phyloP scores from a whole-genome alignment of 2,888 invertebrate genomes.

The Noctua comes region DNA sequence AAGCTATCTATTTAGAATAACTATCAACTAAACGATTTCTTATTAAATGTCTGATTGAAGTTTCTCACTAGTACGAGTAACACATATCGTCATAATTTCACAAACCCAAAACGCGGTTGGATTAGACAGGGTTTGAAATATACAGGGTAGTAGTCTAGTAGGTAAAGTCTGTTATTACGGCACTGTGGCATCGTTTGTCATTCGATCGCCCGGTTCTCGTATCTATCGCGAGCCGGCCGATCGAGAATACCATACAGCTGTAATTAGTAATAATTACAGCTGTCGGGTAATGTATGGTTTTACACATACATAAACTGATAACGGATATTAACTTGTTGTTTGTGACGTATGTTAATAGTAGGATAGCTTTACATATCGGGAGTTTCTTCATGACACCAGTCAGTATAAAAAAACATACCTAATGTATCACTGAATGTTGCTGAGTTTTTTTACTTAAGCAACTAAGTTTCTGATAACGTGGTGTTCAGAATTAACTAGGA shows the following conservation, averaged over 20 bases:
- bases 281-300: constrained; percentile 17
- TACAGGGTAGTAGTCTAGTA: not conserved
- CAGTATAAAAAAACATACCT: not conserved
- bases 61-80: not conserved
- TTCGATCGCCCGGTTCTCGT: constrained; percentile 35
- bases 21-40: not conserved
- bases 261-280: constrained; percentile 37
- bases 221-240: not conserved
- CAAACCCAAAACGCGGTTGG: not conserved
- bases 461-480: not conserved
- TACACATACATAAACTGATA: not conserved
- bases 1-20: not conserved
- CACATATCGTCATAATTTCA: not conserved
- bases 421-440: not conserved
- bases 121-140: not conserved
- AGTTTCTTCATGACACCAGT: not conserved
- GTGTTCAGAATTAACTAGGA: no score
- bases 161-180: constrained; percentile 34
- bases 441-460: not conserved
- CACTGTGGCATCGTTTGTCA: constrained; percentile 45
- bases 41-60: not conserved
- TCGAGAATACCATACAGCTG: no score
- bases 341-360: not conserved
- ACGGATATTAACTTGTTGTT: constrained; percentile 17
- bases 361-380: not conserved